A percentile compares a stretch with the other conserved stretches of the same genome.
Evolutionary conservation across 2,888 invertebrate genomes (phyloP).

Genomic region (Pasiphila rectangulata): DNA sequence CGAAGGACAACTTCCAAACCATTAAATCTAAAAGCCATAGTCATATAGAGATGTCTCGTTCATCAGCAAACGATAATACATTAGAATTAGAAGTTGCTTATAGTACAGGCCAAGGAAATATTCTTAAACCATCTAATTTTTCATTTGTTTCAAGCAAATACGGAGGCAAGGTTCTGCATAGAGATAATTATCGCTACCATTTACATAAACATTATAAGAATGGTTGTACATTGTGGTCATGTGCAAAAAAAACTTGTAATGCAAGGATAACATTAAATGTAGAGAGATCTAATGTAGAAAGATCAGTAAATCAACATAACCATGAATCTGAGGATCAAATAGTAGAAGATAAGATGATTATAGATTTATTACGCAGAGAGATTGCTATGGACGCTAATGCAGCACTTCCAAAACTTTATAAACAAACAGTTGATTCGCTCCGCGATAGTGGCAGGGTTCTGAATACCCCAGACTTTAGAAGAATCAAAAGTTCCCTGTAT

Average conservation of each 20-base stretch:
- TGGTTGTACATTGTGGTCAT: background rate
- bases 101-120: background rate
- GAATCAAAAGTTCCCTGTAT: slow-evolving; percentile 4
- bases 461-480: slow-evolving; percentile 2
- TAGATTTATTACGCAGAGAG: slow-evolving; percentile 3
- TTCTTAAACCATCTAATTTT: background rate
- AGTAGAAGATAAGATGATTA: background rate
- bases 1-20: too few species aligned
- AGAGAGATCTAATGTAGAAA: slow-evolving; percentile 1
- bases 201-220: background rate
- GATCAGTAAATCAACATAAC: background rate
- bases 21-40: too few species aligned
- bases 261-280: background rate
- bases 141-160: background rate
- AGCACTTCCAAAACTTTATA: background rate
- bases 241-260: slow-evolving; percentile 5
- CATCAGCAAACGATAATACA: too few species aligned
- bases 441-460: background rate
- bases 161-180: background rate
- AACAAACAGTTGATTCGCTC: slow-evolving; percentile 1
- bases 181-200: slow-evolving; percentile 3
- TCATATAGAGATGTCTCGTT: too few species aligned
- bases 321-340: background rate
- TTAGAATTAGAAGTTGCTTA: too few species aligned
- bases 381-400: background rate